Conservation (phyloP, 1,140 invertebrate genomes). For the Hylyphantes graminicola region DNA sequence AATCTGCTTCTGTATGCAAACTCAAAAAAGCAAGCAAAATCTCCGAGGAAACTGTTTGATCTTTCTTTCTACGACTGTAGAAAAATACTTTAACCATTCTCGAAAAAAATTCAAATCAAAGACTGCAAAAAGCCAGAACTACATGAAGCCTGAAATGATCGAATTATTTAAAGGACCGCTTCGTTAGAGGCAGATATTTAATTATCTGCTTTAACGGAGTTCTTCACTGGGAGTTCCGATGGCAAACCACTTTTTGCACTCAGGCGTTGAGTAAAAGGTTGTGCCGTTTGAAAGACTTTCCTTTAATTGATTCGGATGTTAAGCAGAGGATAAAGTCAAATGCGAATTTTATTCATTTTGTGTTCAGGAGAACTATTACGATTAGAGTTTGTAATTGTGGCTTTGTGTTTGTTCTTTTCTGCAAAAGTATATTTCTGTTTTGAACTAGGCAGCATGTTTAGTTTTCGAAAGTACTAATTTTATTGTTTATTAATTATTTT, state of each 20-base stretch:
- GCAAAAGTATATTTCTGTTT: too few species aligned
- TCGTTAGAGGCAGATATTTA: constrained; percentile 47
- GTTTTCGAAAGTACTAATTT: too few species aligned
- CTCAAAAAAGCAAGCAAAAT: not conserved
- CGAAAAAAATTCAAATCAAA: constrained; percentile 16
- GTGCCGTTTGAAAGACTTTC: not conserved
- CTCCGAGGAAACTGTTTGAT: constrained; percentile 16
- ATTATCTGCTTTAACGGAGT: constrained; percentile 52
- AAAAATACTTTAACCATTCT: not conserved
- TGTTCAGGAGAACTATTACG: too few species aligned
- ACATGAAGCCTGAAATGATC: constrained; percentile 52
- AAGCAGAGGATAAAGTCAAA: not conserved
- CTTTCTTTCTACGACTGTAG: constrained; percentile 10
- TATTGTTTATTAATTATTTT: too few species aligned
- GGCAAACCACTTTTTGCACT: constrained; percentile 52
- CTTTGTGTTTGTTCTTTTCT: too few species aligned
- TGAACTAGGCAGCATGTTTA: too few species aligned
- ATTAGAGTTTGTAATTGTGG: too few species aligned
- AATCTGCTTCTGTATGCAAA: not conserved
- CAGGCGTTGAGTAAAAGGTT: constrained; percentile 48
- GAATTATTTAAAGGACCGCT: constrained; percentile 51
- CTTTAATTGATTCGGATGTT: constrained; percentile 5
- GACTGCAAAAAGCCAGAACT: constrained; percentile 17
- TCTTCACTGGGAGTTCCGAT: constrained; percentile 18
- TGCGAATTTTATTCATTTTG: too few species aligned